Evolutionary conservation across 2,797 vertebrate species (phyloP).

Genomic region (Dryobates pubescens): DNA sequence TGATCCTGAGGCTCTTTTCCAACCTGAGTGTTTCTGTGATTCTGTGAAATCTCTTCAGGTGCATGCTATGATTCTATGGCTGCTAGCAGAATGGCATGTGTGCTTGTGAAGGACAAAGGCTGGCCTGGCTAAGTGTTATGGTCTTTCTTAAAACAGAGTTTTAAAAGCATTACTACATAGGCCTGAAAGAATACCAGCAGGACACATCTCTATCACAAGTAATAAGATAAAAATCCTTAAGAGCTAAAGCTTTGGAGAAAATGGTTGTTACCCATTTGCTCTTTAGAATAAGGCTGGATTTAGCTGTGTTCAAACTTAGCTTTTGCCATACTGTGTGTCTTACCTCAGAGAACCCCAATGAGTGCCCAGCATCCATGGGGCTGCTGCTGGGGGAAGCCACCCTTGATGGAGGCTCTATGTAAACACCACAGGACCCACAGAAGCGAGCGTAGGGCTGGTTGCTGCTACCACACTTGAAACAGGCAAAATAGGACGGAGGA

Average conservation of each 20-base stretch:
- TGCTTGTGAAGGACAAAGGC: background rate
- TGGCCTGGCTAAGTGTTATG: background rate
- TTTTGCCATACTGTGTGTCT: background rate
- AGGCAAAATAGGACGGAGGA: slow-evolving; percentile 74
- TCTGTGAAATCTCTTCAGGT: too few relatives aligned
- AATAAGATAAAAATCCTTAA: background rate
- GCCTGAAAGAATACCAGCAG: background rate
- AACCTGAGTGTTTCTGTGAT: too few relatives aligned
- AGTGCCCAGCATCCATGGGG: background rate
- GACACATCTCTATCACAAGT: background rate
- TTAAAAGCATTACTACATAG: background rate
- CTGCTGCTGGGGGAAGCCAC: background rate
- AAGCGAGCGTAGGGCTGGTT: slow-evolving; percentile 80
- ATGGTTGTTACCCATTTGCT: background rate
- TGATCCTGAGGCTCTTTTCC: too few relatives aligned
- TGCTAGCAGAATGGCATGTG: background rate
- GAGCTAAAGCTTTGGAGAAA: background rate
- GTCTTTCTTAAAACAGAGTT: background rate
- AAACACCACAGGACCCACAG: slow-evolving; percentile 84
- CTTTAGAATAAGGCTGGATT: background rate
- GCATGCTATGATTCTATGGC: background rate
- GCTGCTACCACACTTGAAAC: slow-evolving; percentile 84
- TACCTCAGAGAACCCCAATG: slow-evolving; percentile 67
- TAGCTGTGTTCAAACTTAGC: background rate
- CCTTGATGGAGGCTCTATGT: slow-evolving; percentile 75